Evolutionary conservation across 2,113 vertebrate species (phyloP).

Genomic region (Stomatorhinus ivindoensis): DNA sequence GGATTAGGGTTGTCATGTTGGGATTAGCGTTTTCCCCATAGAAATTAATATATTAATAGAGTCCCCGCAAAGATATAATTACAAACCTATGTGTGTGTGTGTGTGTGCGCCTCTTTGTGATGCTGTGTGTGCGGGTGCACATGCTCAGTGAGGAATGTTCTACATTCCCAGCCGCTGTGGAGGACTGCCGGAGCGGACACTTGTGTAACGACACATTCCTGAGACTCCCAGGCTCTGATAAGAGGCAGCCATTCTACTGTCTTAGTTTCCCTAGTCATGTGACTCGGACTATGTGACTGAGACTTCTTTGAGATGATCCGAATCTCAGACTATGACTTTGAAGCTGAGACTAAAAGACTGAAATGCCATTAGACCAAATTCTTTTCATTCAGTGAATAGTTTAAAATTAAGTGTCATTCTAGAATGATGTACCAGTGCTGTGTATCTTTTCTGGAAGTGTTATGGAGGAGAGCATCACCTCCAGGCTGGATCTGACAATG

Average conservation of each 20-base stretch:
- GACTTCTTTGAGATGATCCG: neutral
- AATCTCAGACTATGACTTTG: neutral
- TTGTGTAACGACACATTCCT: constrained; percentile 8
- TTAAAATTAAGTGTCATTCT: neutral
- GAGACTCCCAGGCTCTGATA: constrained; percentile 10
- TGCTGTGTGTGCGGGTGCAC: neutral
- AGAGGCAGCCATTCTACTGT: constrained; percentile 21
- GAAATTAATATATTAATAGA: too few species aligned
- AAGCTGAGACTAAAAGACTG: neutral
- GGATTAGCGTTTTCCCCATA: too few species aligned
- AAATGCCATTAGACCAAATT: neutral
- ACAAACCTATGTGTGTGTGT: neutral
- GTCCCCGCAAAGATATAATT: too few species aligned
- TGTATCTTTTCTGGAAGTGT: neutral
- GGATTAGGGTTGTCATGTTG: too few species aligned
- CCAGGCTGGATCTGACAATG: neutral
- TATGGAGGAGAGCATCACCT: neutral
- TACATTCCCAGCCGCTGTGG: neutral
- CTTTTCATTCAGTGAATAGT: neutral
- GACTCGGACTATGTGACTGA: neutral
- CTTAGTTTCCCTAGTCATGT: neutral
- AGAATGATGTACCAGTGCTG: neutral
- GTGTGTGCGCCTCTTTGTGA: neutral
- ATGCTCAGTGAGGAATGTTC: neutral
- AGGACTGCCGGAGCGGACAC: neutral